phyloP scores from a whole-genome alignment of 2,797 vertebrate species.

The Pteropus rufus region DNA sequence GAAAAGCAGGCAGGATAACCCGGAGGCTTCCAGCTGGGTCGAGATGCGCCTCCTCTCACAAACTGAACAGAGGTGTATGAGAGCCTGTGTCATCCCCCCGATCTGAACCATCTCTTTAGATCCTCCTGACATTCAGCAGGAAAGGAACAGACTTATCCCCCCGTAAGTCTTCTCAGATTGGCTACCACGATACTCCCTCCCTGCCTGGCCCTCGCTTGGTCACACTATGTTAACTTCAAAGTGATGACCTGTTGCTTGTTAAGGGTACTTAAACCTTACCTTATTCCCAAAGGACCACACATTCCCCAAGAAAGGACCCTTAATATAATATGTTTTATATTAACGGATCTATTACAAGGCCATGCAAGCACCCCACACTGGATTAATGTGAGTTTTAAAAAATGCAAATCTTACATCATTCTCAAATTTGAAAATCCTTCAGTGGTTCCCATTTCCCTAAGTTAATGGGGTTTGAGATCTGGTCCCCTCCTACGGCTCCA shows the following conservation, averaged over 20 bases:
- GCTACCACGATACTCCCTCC: background rate
- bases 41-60: background rate
- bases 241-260: background rate
- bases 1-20: constrained; percentile 44
- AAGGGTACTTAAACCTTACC: background rate
- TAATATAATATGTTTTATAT: background rate
- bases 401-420: background rate
- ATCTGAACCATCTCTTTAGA: background rate
- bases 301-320: background rate
- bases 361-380: background rate
- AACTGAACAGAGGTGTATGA: background rate
- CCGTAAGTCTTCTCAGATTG: background rate
- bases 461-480: background rate
- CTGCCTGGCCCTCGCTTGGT: background rate
- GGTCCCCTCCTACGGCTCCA: background rate
- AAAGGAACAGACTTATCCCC: background rate
- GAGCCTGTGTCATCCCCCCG: background rate
- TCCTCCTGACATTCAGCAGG: background rate
- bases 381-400: background rate
- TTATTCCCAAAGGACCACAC: background rate
- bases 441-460: background rate
- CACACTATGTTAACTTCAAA: background rate
- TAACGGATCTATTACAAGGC: background rate
- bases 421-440: background rate
- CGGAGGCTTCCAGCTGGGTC: background rate